Evolutionary conservation across 2,797 vertebrate species (phyloP).

Genomic region (Odontamblyopus rebecca): DNA sequence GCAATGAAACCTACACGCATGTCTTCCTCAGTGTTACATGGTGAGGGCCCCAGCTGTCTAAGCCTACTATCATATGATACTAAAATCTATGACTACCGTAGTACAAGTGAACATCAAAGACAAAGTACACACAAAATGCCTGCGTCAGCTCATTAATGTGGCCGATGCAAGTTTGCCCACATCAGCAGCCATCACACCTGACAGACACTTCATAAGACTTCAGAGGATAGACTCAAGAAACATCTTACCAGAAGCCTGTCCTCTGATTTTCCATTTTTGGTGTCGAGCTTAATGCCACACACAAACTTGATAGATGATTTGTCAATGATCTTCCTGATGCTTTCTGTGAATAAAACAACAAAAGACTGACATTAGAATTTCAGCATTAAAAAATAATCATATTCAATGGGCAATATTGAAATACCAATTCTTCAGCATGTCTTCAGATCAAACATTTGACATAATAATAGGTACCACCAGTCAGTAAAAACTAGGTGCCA

Average conservation of each 20-base stretch:
- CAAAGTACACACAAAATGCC: slow-evolving; percentile 38
- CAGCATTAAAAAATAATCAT: background rate
- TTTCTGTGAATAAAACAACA: slow-evolving; percentile 75
- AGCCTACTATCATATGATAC: slow-evolving; percentile 9
- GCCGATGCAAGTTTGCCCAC: slow-evolving; percentile 22
- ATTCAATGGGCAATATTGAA: background rate
- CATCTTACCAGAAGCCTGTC: slow-evolving; percentile 86
- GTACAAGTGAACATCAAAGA: slow-evolving; percentile 36
- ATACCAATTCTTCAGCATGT: background rate
- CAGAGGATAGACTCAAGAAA: slow-evolving; percentile 8
- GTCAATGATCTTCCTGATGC: slow-evolving; percentile 84
- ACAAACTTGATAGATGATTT: slow-evolving; percentile 83
- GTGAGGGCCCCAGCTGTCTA: slow-evolving; percentile 21
- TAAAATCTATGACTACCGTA: slow-evolving; percentile 27
- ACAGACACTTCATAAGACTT: slow-evolving; percentile 6
- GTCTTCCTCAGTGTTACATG: slow-evolving; percentile 15
- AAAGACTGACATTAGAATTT: background rate
- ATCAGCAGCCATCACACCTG: slow-evolving; percentile 16
- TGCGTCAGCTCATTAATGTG: slow-evolving; percentile 24
- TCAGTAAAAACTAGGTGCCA: too few species aligned
- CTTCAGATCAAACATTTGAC: background rate
- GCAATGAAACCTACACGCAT: slow-evolving; percentile 22
- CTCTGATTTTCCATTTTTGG: slow-evolving; percentile 86
- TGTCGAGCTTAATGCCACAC: slow-evolving; percentile 84
- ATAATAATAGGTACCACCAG: background rate